These are phyloP conservation scores for Tuberolachnus salignus DNA, from an alignment of 2,888 invertebrate genomes.

Conservation along the genomic window DNA sequence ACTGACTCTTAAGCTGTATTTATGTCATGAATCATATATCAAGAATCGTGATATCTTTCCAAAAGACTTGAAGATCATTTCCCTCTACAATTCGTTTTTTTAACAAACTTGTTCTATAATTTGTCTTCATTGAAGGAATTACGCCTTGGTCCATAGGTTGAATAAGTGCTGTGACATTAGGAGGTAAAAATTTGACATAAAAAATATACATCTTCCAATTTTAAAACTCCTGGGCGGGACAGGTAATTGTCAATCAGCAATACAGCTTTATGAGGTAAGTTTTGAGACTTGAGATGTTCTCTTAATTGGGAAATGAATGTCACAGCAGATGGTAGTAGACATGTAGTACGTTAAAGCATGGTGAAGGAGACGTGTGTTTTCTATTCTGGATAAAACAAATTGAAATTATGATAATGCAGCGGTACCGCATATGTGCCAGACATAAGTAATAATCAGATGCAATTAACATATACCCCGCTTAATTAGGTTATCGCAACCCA, in stretches of 20 bases:
- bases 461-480: too few relatives aligned
- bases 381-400: too few relatives aligned
- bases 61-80: not conserved
- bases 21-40: too few relatives aligned
- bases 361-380: too few relatives aligned
- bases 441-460: too few relatives aligned
- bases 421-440: too few relatives aligned
- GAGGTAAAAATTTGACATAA: conserved; percentile 59
- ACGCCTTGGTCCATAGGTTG: conserved; percentile 61
- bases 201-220: conserved; percentile 27
- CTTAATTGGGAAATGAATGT: conserved; percentile 55
- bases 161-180: conserved; percentile 59
- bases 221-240: conserved; percentile 30
- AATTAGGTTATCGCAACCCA: too few relatives aligned
- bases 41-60: too few relatives aligned
- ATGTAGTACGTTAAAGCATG: too few relatives aligned
- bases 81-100: conserved; percentile 19
- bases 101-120: conserved; percentile 21
- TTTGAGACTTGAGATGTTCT: conserved; percentile 55
- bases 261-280: conserved; percentile 57
- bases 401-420: too few relatives aligned
- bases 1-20: too few relatives aligned
- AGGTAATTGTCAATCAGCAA: conserved; percentile 58
- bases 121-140: conserved; percentile 57
- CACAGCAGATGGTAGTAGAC: too few relatives aligned